These are phyloP conservation scores for Upupa epops DNA, from an alignment of 2,113 vertebrate genomes.

Conservation along the genomic window DNA sequence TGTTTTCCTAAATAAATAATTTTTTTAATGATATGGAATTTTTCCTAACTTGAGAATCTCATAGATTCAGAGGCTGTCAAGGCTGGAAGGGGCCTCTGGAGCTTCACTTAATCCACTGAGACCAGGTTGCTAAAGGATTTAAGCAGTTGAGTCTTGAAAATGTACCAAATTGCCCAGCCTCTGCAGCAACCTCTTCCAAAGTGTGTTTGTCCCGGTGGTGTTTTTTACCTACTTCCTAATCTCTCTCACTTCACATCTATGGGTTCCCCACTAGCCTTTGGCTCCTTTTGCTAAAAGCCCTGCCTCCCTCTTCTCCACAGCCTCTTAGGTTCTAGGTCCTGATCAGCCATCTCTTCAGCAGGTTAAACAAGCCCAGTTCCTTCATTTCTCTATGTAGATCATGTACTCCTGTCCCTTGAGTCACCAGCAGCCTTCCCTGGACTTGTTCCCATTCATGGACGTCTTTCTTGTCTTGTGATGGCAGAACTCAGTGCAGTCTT, in stretches of 20 bases:
- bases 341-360: background rate
- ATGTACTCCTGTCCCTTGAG: background rate
- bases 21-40: background rate
- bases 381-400: rapidly evolving
- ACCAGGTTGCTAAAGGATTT: background rate
- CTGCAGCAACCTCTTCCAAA: background rate
- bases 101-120: background rate
- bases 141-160: background rate
- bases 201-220: background rate
- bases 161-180: background rate
- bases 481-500: background rate
- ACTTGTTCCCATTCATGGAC: background rate
- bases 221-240: background rate
- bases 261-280: background rate
- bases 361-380: background rate
- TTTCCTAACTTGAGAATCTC: background rate
- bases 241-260: background rate
- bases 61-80: background rate
- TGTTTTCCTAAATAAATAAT: background rate
- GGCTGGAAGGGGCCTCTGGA: background rate
- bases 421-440: background rate
- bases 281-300: background rate
- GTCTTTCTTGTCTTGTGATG: background rate
- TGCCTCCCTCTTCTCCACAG: rapidly evolving
- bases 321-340: background rate